Percentiles rank a stretch among this genome's conserved stretches.
Conservation (phyloP, 2,888 invertebrate species). For the Plusia festucae region DNA sequence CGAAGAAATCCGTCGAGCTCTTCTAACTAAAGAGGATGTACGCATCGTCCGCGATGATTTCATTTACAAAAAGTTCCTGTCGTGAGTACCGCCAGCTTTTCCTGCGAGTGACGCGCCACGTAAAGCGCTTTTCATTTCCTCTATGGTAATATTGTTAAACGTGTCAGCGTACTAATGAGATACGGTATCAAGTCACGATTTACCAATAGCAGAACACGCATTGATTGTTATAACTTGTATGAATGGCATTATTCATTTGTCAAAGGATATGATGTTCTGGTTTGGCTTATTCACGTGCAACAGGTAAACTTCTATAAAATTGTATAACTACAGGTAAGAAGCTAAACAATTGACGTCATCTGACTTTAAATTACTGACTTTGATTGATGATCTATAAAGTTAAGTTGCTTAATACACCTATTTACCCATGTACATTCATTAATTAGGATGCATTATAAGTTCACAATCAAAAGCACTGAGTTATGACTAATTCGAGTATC, state of each 20-base stretch:
- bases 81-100: conserved; percentile 73
- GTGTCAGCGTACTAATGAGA: conserved; percentile 82
- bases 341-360: neutral
- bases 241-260: conserved; percentile 58
- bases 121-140: conserved; percentile 78
- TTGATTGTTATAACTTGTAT: conserved; percentile 52
- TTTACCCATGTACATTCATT: neutral
- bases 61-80: conserved; percentile 83
- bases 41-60: conserved; percentile 73
- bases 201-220: conserved; percentile 60
- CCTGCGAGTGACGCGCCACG: conserved; percentile 72
- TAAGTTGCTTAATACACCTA: neutral
- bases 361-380: too few relatives aligned
- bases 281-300: conserved; percentile 33
- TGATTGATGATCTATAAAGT: too few relatives aligned
- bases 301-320: neutral
- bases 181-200: conserved; percentile 72
- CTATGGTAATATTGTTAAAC: conserved; percentile 78
- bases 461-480: neutral
- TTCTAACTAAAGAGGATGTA: conserved; percentile 86
- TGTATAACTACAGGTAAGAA: too few relatives aligned
- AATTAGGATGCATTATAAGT: neutral
- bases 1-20: conserved; percentile 76
- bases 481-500: conserved; percentile 4
- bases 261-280: conserved; percentile 44